Conservation (phyloP, 30 jellyfish, hydroid and myxozoan genomes). For the Pelagia noctiluca region DNA sequence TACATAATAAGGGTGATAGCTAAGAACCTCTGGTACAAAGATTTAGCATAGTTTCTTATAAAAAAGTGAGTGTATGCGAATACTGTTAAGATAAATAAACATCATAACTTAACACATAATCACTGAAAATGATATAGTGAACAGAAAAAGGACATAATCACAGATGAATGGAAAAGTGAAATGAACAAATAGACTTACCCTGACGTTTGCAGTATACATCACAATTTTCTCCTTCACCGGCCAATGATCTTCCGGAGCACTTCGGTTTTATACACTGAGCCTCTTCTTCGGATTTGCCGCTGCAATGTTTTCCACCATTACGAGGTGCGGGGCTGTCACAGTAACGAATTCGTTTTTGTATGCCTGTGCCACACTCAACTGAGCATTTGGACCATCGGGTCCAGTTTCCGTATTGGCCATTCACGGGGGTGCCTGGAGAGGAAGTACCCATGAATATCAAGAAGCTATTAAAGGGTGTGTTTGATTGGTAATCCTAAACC, state of each 20-base stretch:
- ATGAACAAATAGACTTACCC: slow-evolving; percentile 22
- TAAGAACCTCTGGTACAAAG: not conserved
- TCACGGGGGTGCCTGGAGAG: slow-evolving; percentile 43
- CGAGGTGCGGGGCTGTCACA: slow-evolving; percentile 66
- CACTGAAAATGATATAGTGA: not conserved
- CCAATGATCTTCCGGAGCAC: slow-evolving; percentile 48
- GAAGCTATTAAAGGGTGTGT: too few species aligned
- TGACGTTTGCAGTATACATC: not conserved
- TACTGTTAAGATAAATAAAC: not conserved
- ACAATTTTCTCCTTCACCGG: slow-evolving; percentile 47
- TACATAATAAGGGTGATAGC: not conserved
- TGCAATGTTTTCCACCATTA: slow-evolving; percentile 57
- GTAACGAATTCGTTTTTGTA: slow-evolving; percentile 48
- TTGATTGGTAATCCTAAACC: too few species aligned
- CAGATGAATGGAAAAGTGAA: too few species aligned
- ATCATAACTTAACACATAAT: not conserved
- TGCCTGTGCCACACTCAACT: slow-evolving; percentile 58
- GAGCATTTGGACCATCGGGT: slow-evolving; percentile 47
- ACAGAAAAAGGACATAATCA: not conserved
- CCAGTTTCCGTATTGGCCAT: slow-evolving; percentile 61
- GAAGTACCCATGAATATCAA: too few species aligned
- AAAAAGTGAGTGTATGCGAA: not conserved
- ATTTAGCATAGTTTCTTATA: too few species aligned
- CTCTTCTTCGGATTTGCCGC: slow-evolving; percentile 5
- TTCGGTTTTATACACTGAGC: slow-evolving; percentile 12